Base-by-base conservation (phyloP, 1,140 invertebrate species). In the Macrosteles quadrilineatus region DNA sequence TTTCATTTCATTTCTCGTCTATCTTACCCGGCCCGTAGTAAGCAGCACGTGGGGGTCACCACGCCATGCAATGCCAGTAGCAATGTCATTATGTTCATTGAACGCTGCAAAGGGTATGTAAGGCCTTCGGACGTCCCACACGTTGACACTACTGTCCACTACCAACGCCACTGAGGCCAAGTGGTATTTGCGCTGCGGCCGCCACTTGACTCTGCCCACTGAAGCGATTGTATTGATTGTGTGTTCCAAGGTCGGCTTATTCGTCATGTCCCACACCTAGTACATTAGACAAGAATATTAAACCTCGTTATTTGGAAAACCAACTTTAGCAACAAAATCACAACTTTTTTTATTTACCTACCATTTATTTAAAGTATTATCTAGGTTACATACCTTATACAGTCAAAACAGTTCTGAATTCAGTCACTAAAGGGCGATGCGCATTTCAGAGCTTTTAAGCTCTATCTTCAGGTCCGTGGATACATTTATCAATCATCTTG, bases 41-140 rank as follows among this genome's bases (percentile, higher is more conserved):
- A 97, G 83, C 78, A 97, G 89, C 55, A 89, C 85, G 77, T 95
- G 86, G 0, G 93, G 90, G 81, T 93, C 89, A 30, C 89, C 90
- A 76, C 90, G 87, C 94, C 95, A 98, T 14, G 89, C 89, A 73
- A 98, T 91, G 45, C 93, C 93, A 45, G 95, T 97, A 0, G 94
- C 91, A 71, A 96, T 90, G 83, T 98, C 95, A 77, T 91, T 95
- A 78, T 98, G 96, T 75, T 97, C 92, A 75, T 92, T 91, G 78
- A 98, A 98, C 23, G 92, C 88, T 23, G 95, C 95, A 81, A 95
- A 96, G 19, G 97, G 95, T 75, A 98, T 94, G 81, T 91, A 98
- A 0, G 96, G 96, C 66, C 96, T 85, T 4, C 94, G 83, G 32
- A 98, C 89, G 82, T 98, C 96, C 97, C 97, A 99, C 45, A 98